Conservation (phyloP, 2,888 invertebrate genomes). For the Orgyia antiqua region DNA sequence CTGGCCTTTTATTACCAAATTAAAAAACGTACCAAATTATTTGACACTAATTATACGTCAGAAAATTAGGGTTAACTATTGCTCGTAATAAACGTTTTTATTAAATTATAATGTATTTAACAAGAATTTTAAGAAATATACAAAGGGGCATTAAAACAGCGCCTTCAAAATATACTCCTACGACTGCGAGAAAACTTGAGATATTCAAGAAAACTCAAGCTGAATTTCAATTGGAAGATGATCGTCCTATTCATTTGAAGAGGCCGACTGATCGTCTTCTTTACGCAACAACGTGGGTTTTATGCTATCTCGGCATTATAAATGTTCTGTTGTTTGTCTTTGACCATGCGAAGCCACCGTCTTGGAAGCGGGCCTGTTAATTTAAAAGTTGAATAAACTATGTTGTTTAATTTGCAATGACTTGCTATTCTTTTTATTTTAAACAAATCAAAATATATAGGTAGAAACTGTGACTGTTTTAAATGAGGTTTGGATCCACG, state of each 20-base stretch:
- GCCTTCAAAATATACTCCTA: slow-evolving; percentile 4
- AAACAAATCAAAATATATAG: too few relatives aligned
- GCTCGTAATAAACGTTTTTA: neutral
- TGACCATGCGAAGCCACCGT: slow-evolving; percentile 35
- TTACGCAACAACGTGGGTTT: slow-evolving; percentile 27
- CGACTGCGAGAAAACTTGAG: slow-evolving; percentile 6
- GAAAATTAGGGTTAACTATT: neutral
- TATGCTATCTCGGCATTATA: slow-evolving; percentile 15
- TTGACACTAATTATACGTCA: too few relatives aligned
- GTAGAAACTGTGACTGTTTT: too few relatives aligned
- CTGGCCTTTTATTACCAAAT: too few relatives aligned
- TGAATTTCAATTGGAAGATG: slow-evolving; percentile 38
- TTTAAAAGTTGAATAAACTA: neutral
- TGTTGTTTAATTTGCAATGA: neutral
- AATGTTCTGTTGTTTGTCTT: slow-evolving; percentile 22
- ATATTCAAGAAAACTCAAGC: slow-evolving; percentile 33
- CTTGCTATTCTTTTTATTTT: neutral
- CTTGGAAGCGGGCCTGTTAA: slow-evolving; percentile 27
- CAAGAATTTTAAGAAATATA: slow-evolving; percentile 5
- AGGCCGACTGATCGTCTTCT: slow-evolving; percentile 28
- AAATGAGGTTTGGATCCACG: too few relatives aligned
- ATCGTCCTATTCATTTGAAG: slow-evolving; percentile 33
- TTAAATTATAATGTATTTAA: neutral
- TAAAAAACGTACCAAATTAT: too few relatives aligned
- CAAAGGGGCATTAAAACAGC: slow-evolving; percentile 18